Base-by-base conservation (phyloP, 1,140 invertebrate species). In the Scylla paramamosain region DNA sequence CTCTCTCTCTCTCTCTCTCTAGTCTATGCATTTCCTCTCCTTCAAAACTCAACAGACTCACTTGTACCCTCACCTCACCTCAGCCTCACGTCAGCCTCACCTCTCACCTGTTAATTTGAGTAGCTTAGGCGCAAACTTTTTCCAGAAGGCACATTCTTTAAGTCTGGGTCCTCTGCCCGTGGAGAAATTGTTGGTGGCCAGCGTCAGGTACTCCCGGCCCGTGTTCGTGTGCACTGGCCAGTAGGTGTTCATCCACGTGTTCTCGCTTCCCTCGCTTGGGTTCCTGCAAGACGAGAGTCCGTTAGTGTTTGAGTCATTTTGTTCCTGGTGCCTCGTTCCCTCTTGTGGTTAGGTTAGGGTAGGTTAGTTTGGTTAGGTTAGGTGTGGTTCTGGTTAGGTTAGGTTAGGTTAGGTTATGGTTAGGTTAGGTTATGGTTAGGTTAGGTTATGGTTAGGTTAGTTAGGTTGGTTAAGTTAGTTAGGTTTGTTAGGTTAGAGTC, bases 131-230 rank as follows among this genome's bases (percentile, higher is more conserved):
- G 99, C 97, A 97, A 99, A 99, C 96, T 99, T 98, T 97, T 99
- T 98, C 99, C 99, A 99, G 97, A 99, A 99, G 92, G 99, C 98
- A 97, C 99, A 99, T 97, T 99, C 98, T 97, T 98, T 99, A 94
- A 98, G 98, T 95, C 99, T 97, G 8, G 98, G 98, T 29, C 99
- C 99, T 93, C 98, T 97, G 12, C 99, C 99, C 31, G 98, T 98
- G n/a, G 98, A 97, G 45, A 98, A 98, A 14, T 97, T 98, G 97
- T 99, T 98, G 0, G 98, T 97, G 95, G 98, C 98, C 91, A 99
- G 97, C 0, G 98, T 98, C 91, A 99, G 97, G 97, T 98, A 99
- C 97, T 99, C 98, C 96, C 98, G 97, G 14, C 98, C 98, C 93
- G 97, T 97, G 1, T 98, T 97, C 16, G 98, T 99, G 97, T 99